Conservation (phyloP, 2,888 invertebrate species). For the Cyrtodaria siliqua region DNA sequence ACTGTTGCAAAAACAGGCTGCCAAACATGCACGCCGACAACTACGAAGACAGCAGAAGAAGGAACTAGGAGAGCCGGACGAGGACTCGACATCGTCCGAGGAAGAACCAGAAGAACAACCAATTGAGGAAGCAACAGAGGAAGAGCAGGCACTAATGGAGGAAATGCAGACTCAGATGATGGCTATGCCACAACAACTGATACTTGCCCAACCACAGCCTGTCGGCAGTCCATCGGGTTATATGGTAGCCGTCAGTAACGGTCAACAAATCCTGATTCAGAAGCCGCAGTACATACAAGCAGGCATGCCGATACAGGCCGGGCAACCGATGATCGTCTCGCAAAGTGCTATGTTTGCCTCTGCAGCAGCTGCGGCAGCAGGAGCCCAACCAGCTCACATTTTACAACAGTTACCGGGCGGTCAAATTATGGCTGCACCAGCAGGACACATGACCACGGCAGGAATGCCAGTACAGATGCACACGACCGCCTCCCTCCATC, state of each 20-base stretch:
- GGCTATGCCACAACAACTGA: slow-evolving; percentile 64
- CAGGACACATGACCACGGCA: slow-evolving; percentile 28
- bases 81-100: slow-evolving; percentile 71
- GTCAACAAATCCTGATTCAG: slow-evolving; percentile 71
- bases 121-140: slow-evolving; percentile 62
- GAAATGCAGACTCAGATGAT: slow-evolving; percentile 56
- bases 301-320: slow-evolving; percentile 76
- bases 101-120: slow-evolving; percentile 70
- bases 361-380: slow-evolving; percentile 61
- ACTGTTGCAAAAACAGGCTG: slow-evolving; percentile 89
- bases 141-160: slow-evolving; percentile 63
- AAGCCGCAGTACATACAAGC: slow-evolving; percentile 63
- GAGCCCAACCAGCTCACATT: slow-evolving; percentile 69
- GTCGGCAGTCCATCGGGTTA: slow-evolving; percentile 63
- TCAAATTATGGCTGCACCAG: background rate
- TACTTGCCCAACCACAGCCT: slow-evolving; percentile 67
- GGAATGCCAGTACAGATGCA: slow-evolving; percentile 38
- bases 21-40: slow-evolving; percentile 93
- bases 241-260: slow-evolving; percentile 58
- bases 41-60: slow-evolving; percentile 88
- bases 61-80: slow-evolving; percentile 76
- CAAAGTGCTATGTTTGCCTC: slow-evolving; percentile 61
- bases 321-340: slow-evolving; percentile 77
- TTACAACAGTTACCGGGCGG: slow-evolving; percentile 46
- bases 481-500: slow-evolving; percentile 57